Conservation (phyloP, 30 jellyfish, hydroid and myxozoan genomes). For the Chironex yamaguchii region DNA sequence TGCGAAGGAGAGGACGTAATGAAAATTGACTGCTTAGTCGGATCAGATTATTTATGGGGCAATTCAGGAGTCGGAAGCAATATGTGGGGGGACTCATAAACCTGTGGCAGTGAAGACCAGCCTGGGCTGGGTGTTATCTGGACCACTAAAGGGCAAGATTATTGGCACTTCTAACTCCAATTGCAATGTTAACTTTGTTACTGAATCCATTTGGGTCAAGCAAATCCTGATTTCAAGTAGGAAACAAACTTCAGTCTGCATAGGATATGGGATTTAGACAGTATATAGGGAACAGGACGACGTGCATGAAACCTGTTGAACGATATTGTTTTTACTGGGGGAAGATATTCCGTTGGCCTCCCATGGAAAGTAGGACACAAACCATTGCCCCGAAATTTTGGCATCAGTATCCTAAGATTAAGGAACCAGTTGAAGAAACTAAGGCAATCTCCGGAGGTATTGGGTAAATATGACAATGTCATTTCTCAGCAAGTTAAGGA, state of each 20-base stretch:
- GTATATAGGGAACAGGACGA: neutral
- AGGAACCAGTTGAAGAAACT: conserved; percentile 2
- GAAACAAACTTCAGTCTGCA: neutral
- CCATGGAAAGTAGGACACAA: conserved; percentile 29
- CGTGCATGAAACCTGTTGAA: conserved; percentile 39
- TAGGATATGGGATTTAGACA: conserved; percentile 53
- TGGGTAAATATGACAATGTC: conserved; percentile 11
- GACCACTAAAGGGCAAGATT: conserved; percentile 21
- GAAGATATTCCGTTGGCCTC: conserved; percentile 13
- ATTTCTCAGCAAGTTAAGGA: conserved; percentile 12
- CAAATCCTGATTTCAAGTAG: neutral
- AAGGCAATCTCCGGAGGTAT: conserved; percentile 6
- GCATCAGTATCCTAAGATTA: conserved; percentile 4
- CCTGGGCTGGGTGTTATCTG: conserved; percentile 33
- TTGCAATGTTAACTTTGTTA: conserved; percentile 2
- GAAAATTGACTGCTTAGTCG: conserved; percentile 1
- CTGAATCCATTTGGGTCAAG: conserved; percentile 16
- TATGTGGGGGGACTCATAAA: conserved; percentile 32
- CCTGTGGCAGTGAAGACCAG: conserved; percentile 36
- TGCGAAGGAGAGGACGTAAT: conserved; percentile 17
- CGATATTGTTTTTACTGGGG: conserved; percentile 22
- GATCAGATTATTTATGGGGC: neutral
- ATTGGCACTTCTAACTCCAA: neutral
- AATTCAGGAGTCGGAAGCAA: neutral
- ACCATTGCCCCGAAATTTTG: conserved; percentile 4